Evolutionary conservation across 2,113 vertebrate genomes (phyloP), one percentile per base, ranked within the genome.

Genomic region (Eudyptes chrysolophus): DNA sequence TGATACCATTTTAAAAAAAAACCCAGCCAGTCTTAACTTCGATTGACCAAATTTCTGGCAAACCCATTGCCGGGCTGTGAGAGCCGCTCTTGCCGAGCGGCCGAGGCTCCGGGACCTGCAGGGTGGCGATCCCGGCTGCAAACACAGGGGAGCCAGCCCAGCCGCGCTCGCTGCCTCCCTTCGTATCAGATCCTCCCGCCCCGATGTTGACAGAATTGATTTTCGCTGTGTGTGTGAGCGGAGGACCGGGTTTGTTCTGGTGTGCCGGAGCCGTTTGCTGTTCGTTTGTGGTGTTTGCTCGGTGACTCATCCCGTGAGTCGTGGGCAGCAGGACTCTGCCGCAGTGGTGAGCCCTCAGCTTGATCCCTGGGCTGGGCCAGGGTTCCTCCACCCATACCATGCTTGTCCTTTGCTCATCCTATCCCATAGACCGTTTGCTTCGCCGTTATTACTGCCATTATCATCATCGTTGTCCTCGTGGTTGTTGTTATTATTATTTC

Each of bases 41-140:
- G 0, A 9, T 27, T 40, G 57, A 48, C 26, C 30, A 29, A 4
- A 30, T 42, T 89, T 48, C 60, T 42, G 62, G 19, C 42, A 84
- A 68, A 72, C 6, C 49, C 4, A 0, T 48, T 27, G n/a, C 44
- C 0, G 1, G 40, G n/a, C 32, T 4, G 0, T 22, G 46, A 7
- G 42, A 77, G 16, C 25, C 54, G 55, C 16, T 60, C 27, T 32
- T 36, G 42, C 10, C 1, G 1, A n/a, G 60, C 3, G 1, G 26
- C 34, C 3, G 1, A 20, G 48, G 13, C 32, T 30, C 3, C 1
- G 52, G 26, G 66, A 68, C 18, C 21, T 25, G 40, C 27, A 3
- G n/a, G 48, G 32, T 16, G 24, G 9, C 4, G 9, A n/a, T 57
- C 5, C 20, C 1, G 2, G 46, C 62, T 61, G n/a, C 64, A 57